phyloP scores from a whole-genome alignment of 2,888 invertebrate species.

The Halictus quadricinctus region DNA sequence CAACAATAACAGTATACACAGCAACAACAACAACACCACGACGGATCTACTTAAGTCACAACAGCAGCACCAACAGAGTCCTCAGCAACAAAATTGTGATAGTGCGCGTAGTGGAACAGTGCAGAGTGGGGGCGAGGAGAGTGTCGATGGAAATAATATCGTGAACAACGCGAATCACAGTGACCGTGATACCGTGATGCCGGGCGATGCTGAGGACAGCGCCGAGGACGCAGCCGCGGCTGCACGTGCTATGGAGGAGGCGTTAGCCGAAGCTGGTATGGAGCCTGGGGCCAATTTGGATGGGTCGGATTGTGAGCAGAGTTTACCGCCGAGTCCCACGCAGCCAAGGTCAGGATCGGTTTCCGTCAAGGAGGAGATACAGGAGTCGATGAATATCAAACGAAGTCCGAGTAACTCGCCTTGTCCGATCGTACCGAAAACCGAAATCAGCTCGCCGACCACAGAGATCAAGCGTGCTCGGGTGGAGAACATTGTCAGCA shows the following conservation, averaged over 20 bases:
- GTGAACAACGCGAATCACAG: slow-evolving; percentile 76
- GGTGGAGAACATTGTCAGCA: slow-evolving; percentile 97
- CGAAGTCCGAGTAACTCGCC: slow-evolving; percentile 81
- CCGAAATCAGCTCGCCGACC: slow-evolving; percentile 83
- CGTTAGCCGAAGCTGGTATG: slow-evolving; percentile 86
- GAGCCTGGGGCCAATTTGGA: slow-evolving; percentile 82
- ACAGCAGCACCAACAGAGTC: slow-evolving; percentile 83
- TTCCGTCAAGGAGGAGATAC: slow-evolving; percentile 80
- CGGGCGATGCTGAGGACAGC: slow-evolving; percentile 81
- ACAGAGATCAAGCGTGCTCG: slow-evolving; percentile 95
- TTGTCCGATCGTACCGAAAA: slow-evolving; percentile 79
- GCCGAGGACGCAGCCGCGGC: slow-evolving; percentile 82
- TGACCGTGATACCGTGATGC: slow-evolving; percentile 81
- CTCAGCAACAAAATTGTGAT: slow-evolving; percentile 80
- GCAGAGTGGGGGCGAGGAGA: slow-evolving; percentile 81
- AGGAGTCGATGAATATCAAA: slow-evolving; percentile 77
- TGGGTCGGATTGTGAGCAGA: slow-evolving; percentile 81
- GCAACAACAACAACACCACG: slow-evolving; percentile 84
- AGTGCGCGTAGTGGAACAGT: slow-evolving; percentile 81
- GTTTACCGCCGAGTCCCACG: slow-evolving; percentile 80
- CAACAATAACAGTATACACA: slow-evolving; percentile 81
- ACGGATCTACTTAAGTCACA: slow-evolving; percentile 83
- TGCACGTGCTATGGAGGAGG: slow-evolving; percentile 84
- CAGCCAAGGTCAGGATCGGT: slow-evolving; percentile 80
- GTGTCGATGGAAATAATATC: slow-evolving; percentile 79